phyloP scores from a whole-genome alignment of 2,888 invertebrate genomes.

The Eumacrocentrus americanus region DNA sequence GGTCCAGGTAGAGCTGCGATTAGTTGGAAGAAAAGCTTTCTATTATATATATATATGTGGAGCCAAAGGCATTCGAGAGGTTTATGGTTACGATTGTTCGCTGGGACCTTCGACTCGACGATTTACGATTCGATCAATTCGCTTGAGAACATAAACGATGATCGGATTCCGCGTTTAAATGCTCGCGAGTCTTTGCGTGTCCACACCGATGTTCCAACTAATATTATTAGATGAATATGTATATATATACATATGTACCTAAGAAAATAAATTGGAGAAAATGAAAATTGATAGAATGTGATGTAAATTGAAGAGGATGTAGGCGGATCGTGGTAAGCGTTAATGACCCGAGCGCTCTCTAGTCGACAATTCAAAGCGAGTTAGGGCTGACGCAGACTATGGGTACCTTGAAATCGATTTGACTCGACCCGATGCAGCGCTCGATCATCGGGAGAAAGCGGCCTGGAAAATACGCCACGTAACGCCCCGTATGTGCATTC shows the following conservation, averaged over 20 bases:
- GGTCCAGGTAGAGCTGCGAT: not conserved
- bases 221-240: not conserved
- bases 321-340: conserved; percentile 3
- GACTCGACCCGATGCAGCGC: not conserved
- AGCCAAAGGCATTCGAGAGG: not conserved
- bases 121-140: conserved; percentile 10
- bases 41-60: not conserved
- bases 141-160: not conserved
- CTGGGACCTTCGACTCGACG: not conserved
- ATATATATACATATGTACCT: not conserved
- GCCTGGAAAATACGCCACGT: conserved; percentile 23
- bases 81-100: conserved; percentile 10
- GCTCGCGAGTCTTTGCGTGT: not conserved
- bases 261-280: conserved; percentile 3
- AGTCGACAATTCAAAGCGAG: too few species aligned
- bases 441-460: conserved; percentile 20
- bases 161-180: conserved; percentile 3
- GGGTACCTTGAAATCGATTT: conserved; percentile 22
- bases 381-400: too few species aligned
- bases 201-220: not conserved
- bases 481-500: conserved; percentile 10
- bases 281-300: conserved; percentile 7
- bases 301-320: conserved; percentile 4
- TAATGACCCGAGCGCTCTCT: not conserved
- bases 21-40: conserved; percentile 6